These are phyloP conservation scores for Rhabdornis inornatus DNA, from an alignment of 2,113 vertebrate genomes.

Conservation along the genomic window DNA sequence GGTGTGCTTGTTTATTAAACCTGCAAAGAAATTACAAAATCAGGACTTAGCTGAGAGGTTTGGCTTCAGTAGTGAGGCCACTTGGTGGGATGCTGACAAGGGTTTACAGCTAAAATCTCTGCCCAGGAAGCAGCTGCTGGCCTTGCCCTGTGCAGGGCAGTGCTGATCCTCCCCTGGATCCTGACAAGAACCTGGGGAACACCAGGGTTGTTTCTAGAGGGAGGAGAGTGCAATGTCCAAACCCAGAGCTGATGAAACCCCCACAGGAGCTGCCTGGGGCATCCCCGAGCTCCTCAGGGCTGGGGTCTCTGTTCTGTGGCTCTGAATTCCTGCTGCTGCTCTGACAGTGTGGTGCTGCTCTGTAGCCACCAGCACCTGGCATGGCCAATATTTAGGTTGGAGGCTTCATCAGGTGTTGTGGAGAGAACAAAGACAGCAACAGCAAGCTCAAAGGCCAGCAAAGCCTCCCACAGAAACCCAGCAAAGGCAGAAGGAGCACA, in stretches of 20 bases:
- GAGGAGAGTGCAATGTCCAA: background rate
- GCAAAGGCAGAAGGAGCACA: background rate
- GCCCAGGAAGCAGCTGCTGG: too few relatives aligned
- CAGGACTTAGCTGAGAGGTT: background rate
- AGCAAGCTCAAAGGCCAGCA: background rate
- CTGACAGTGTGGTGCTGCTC: background rate
- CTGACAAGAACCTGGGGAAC: background rate
- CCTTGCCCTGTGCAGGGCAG: too few relatives aligned
- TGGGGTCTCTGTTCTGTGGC: background rate
- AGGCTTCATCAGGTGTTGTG: background rate
- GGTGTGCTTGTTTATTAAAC: background rate
- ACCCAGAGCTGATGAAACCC: background rate
- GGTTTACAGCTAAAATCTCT: background rate
- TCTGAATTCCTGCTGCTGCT: background rate
- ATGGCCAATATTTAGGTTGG: background rate
- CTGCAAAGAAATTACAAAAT: background rate
- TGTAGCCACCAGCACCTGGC: background rate
- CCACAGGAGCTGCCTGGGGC: background rate
- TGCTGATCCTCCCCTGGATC: rapidly evolving
- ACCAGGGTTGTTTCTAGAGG: background rate
- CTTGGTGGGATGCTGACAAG: background rate
- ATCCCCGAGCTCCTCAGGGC: background rate
- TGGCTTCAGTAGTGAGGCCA: rapidly evolving
- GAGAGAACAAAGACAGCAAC: background rate
- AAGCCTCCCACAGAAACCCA: background rate